phyloP scores from a whole-genome alignment of 2,113 vertebrate genomes.

The Coturnix japonica region DNA sequence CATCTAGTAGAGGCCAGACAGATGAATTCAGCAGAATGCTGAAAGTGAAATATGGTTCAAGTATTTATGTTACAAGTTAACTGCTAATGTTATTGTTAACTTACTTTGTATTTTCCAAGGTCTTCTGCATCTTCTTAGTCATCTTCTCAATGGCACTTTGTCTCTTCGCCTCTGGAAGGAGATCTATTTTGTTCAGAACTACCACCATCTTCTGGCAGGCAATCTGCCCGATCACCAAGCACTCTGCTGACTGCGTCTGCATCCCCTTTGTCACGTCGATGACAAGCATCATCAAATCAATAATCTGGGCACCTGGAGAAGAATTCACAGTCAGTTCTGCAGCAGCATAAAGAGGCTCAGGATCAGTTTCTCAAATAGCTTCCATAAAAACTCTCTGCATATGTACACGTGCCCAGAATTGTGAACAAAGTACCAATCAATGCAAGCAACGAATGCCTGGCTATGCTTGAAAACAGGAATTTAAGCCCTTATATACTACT shows the following conservation, averaged over 20 bases:
- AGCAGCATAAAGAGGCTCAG: not conserved
- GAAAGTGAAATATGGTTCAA: accelerated
- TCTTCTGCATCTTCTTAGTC: constrained; percentile 97
- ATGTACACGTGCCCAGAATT: not conserved
- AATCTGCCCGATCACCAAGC: constrained; percentile 95
- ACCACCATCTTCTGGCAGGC: constrained; percentile 95
- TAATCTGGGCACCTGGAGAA: constrained; percentile 93
- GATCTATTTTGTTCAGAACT: constrained; percentile 94
- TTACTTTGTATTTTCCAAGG: constrained; percentile 94
- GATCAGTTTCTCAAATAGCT: not conserved
- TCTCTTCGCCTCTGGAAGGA: constrained; percentile 88
- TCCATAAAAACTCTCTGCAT: not conserved
- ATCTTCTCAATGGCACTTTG: constrained; percentile 92
- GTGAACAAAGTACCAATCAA: not conserved
- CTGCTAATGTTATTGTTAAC: not conserved
- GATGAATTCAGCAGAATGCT: accelerated
- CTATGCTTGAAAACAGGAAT: not conserved
- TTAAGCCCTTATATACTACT: not conserved
- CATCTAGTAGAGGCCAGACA: not conserved
- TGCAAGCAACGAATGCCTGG: accelerated
- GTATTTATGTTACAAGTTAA: not conserved
- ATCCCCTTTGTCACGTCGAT: constrained; percentile 97
- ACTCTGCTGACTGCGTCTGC: constrained; percentile 98
- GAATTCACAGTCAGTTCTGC: constrained; percentile 37
- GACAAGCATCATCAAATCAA: constrained; percentile 97